Conservation (phyloP, 2,113 vertebrate species). For the Odocoileus hemionus region DNA sequence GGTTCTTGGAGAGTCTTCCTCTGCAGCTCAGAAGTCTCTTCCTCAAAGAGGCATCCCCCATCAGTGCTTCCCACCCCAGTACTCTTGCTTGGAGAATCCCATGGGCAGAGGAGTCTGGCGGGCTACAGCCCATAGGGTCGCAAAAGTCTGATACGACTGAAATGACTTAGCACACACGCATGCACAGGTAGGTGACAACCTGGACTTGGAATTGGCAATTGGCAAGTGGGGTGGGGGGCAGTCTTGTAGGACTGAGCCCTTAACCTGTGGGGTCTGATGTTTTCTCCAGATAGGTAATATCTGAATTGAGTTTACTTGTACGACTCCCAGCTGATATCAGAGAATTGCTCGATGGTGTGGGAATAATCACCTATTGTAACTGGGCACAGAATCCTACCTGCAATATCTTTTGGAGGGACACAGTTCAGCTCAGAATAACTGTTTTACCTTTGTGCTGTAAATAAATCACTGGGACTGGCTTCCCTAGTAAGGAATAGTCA, state of each 20-base stretch:
- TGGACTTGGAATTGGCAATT: background rate
- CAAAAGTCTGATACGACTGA: background rate
- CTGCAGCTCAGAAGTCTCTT: background rate
- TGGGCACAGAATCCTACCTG: background rate
- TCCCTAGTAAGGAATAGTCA: background rate
- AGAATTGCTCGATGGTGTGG: background rate
- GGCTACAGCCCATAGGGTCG: background rate
- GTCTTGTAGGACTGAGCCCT: background rate
- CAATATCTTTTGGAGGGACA: background rate
- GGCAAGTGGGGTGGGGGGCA: background rate
- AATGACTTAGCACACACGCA: background rate
- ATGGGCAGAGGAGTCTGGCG: background rate
- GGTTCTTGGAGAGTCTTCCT: background rate
- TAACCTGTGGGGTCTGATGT: background rate
- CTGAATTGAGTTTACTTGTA: background rate
- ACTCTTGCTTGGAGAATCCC: background rate
- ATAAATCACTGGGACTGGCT: background rate
- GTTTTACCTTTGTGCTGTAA: background rate
- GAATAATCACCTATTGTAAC: background rate
- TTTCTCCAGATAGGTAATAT: background rate
- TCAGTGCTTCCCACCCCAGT: background rate
- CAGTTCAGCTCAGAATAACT: background rate
- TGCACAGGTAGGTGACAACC: background rate
- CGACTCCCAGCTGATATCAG: background rate
- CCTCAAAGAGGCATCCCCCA: background rate